These are phyloP conservation scores for Morone saxatilis DNA, from an alignment of 2,113 vertebrate species.

Conservation along the genomic window DNA sequence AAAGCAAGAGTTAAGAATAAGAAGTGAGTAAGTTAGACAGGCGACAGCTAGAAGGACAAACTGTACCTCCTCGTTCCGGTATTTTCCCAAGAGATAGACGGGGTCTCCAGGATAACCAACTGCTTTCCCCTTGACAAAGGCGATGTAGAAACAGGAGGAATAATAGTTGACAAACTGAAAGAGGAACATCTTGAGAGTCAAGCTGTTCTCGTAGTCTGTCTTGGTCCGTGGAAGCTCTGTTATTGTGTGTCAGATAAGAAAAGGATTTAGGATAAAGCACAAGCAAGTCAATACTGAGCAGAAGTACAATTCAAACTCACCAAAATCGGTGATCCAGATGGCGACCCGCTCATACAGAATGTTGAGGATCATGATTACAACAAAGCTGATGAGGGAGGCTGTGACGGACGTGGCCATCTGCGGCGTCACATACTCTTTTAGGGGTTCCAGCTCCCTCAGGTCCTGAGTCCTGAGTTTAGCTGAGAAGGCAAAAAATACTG, in stretches of 20 bases:
- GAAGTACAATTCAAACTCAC: constrained; percentile 75
- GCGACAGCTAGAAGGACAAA: background rate
- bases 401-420: constrained; percentile 94
- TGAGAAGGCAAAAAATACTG: constrained; percentile 91
- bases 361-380: constrained; percentile 95
- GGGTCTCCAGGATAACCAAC: constrained; percentile 91
- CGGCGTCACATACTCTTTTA: constrained; percentile 93
- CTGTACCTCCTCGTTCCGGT: constrained; percentile 93
- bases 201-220: constrained; percentile 94
- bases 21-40: background rate
- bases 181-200: constrained; percentile 97
- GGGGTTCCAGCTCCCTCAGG: constrained; percentile 83
- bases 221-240: constrained; percentile 94
- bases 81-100: constrained; percentile 91
- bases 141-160: constrained; percentile 97
- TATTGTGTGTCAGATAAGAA: background rate
- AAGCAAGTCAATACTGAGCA: rapidly evolving
- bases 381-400: constrained; percentile 92
- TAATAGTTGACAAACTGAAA: constrained; percentile 98
- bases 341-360: constrained; percentile 93
- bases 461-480: constrained; percentile 76
- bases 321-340: constrained; percentile 93
- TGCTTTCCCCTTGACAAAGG: constrained; percentile 94
- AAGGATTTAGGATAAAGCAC: background rate
- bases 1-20: background rate